These are phyloP conservation scores for Ectropis crepuscularia DNA, from an alignment of 2,888 invertebrate species.

Conservation along the genomic window DNA sequence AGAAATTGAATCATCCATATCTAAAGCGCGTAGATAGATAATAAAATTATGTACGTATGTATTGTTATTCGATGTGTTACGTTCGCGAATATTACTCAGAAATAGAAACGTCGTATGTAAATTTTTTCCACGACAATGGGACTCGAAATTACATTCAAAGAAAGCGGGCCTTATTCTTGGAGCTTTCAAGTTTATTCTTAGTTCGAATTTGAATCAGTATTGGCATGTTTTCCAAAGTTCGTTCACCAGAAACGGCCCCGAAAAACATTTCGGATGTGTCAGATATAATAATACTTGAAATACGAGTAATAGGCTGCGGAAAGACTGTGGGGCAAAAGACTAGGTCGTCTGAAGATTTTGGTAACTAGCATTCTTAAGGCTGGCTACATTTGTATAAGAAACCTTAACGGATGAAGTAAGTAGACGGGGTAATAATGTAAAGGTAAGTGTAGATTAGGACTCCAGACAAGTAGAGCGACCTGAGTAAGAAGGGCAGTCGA, in stretches of 20 bases:
- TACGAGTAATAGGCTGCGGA: no score
- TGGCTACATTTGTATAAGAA: no score
- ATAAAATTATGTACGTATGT: background rate
- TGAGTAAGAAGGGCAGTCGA: no score
- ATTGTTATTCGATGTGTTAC: conserved; percentile 6
- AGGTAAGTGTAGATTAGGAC: no score
- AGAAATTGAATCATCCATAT: no score
- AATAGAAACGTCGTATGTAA: conserved; percentile 37
- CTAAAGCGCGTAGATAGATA: no score
- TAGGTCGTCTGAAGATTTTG: no score
- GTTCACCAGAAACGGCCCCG: background rate
- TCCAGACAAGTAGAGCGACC: no score
- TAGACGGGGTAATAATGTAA: no score
- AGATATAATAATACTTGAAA: background rate
- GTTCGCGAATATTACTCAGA: conserved; percentile 13
- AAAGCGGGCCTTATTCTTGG: conserved; percentile 2
- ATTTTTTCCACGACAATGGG: conserved; percentile 13
- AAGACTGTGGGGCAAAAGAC: background rate
- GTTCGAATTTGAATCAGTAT: conserved; percentile 1
- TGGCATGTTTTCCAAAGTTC: background rate
- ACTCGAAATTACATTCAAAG: conserved; percentile 4
- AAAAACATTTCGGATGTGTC: background rate
- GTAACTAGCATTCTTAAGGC: no score
- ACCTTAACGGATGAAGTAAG: no score
- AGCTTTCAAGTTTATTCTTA: conserved; percentile 6